These are phyloP conservation scores for Actenoides lindsayi DNA, from an alignment of 2,113 vertebrate genomes.

Conservation along the genomic window DNA sequence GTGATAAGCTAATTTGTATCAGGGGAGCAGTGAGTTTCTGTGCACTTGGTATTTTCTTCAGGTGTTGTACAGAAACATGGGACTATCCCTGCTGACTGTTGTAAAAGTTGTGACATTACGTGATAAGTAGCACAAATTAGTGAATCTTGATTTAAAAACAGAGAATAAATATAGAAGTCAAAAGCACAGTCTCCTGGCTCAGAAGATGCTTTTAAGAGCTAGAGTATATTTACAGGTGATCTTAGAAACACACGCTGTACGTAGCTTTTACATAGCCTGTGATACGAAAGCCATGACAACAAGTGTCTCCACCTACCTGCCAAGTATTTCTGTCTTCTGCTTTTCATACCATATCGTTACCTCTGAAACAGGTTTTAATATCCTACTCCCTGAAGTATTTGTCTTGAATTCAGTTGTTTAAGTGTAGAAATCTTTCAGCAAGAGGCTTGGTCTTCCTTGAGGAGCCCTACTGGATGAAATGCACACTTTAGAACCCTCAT, in stretches of 20 bases:
- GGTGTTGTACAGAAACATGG: neutral
- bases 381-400: neutral
- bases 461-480: neutral
- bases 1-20: neutral
- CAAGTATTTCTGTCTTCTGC: neutral
- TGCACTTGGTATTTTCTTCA: conserved; percentile 38
- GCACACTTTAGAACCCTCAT: neutral
- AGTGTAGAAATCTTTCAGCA: neutral
- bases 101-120: neutral
- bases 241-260: neutral
- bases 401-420: neutral
- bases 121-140: neutral
- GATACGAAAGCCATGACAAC: neutral
- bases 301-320: neutral
- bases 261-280: neutral
- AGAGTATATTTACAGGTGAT: neutral
- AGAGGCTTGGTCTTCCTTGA: neutral
- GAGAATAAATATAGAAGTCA: neutral
- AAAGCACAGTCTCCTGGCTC: neutral
- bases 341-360: neutral
- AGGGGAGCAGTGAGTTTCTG: neutral
- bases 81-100: neutral
- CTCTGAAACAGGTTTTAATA: neutral
- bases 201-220: neutral
- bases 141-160: conserved; percentile 11